These are phyloP conservation scores for Gastracanthus pulcherrimus DNA, from an alignment of 2,888 invertebrate genomes.

Conservation along the genomic window DNA sequence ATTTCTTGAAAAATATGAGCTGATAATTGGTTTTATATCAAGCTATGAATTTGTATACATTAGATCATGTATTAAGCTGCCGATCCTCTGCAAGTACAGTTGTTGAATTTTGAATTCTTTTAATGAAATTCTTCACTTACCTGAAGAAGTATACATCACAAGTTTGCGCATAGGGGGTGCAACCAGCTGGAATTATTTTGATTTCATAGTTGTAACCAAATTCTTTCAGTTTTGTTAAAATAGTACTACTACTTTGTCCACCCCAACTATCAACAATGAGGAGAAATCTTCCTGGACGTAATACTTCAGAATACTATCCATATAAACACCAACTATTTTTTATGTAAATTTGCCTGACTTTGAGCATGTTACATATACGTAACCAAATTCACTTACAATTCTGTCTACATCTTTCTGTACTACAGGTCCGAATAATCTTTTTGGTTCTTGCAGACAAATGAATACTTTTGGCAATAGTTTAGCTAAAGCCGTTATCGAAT, in stretches of 20 bases:
- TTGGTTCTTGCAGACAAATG: slow-evolving; percentile 31
- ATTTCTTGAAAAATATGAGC: neutral
- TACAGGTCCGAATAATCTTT: slow-evolving; percentile 39
- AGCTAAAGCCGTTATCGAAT: slow-evolving; percentile 46
- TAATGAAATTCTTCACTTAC: slow-evolving; percentile 32
- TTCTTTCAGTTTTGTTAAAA: neutral
- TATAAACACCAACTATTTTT: neutral
- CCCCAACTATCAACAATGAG: slow-evolving; percentile 21
- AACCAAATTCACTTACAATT: slow-evolving; percentile 17
- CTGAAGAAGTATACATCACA: slow-evolving; percentile 33
- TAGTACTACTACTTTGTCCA: neutral
- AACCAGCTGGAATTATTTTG: neutral
- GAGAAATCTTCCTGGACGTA: slow-evolving; percentile 5
- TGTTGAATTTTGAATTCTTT: slow-evolving; percentile 2
- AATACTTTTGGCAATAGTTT: slow-evolving; percentile 44
- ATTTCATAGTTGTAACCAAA: neutral
- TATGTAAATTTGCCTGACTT: slow-evolving; percentile 52
- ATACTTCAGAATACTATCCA: neutral
- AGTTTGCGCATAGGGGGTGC: neutral
- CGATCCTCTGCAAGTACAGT: neutral
- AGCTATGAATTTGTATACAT: neutral
- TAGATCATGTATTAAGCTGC: neutral
- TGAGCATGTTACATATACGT: slow-evolving; percentile 30
- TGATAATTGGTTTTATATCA: neutral
- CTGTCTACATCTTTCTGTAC: slow-evolving; percentile 34